Evolutionary conservation across 1,140 invertebrate genomes (phyloP).

Genomic region (Daktulosphaira vitifoliae): DNA sequence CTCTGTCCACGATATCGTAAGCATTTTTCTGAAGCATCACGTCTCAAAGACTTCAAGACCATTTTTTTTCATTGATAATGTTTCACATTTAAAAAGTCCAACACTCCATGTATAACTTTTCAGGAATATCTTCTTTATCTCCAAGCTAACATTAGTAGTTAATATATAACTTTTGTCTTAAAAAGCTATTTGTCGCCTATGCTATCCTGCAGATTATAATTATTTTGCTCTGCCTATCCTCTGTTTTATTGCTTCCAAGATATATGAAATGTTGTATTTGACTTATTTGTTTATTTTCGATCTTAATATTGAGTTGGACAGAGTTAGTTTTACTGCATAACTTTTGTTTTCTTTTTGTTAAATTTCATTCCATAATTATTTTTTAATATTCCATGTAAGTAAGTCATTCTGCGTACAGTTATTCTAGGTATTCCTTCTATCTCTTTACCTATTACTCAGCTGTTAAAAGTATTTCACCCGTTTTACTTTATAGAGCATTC

Average conservation of each 20-base stretch:
- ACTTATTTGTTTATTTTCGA: too few species aligned
- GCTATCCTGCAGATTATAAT: too few species aligned
- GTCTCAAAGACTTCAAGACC: conserved; percentile 3
- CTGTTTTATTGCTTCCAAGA: too few species aligned
- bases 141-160: not conserved
- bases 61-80: conserved; percentile 36
- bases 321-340: too few species aligned
- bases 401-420: not conserved
- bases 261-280: too few species aligned
- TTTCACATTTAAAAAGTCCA: conserved; percentile 30
- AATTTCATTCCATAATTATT: too few species aligned
- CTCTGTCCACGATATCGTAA: not conserved
- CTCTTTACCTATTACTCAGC: not conserved
- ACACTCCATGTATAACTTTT: conserved; percentile 18
- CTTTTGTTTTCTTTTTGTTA: too few species aligned
- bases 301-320: too few species aligned
- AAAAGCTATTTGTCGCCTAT: not conserved
- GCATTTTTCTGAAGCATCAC: conserved; percentile 8
- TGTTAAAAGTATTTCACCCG: conserved; percentile 2
- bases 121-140: not conserved
- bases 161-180: not conserved
- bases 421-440: not conserved
- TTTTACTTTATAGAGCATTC: not conserved
- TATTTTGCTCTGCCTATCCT: too few species aligned
- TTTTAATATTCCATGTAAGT: too few species aligned